A percentile compares a stretch with the other conserved stretches of the same genome.
Evolutionary conservation across 2,113 vertebrate species (phyloP).

Genomic region (Lampris incognitus): DNA sequence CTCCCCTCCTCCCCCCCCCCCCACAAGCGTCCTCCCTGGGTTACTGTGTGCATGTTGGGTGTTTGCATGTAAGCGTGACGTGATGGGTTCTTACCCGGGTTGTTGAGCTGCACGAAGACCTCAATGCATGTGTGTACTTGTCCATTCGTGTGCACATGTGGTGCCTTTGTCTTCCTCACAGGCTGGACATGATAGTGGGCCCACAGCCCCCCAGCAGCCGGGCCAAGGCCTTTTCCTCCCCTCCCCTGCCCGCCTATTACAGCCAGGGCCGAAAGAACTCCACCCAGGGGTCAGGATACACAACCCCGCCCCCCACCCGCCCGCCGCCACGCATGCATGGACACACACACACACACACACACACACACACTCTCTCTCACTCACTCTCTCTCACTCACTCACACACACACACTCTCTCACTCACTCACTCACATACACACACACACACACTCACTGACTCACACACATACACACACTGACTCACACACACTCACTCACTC

Average conservation of each 20-base stretch:
- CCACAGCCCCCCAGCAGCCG: slow-evolving; percentile 69
- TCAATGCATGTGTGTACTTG: not conserved
- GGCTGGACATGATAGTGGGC: slow-evolving; percentile 76
- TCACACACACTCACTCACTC: too few species aligned
- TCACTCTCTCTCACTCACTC: not conserved
- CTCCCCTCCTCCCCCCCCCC: not conserved
- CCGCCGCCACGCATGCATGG: too few species aligned
- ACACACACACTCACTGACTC: too few species aligned
- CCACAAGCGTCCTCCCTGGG: too few species aligned
- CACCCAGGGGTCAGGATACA: slow-evolving; percentile 72
- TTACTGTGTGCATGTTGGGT: slow-evolving; percentile 1
- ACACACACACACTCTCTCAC: too few species aligned
- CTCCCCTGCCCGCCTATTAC: slow-evolving; percentile 73
- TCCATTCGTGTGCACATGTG: slow-evolving; percentile 45
- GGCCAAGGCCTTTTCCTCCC: slow-evolving; percentile 76
- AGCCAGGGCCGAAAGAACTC: slow-evolving; percentile 75
- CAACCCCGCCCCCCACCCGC: too few species aligned
- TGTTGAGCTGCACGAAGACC: too few species aligned
- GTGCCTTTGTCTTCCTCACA: slow-evolving; percentile 58
- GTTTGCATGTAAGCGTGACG: not conserved
- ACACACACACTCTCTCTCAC: too few species aligned
- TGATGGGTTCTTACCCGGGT: too few species aligned
- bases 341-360: not conserved
- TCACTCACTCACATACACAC: too few species aligned
- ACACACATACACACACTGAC: too few species aligned